Evolutionary conservation across 2,888 invertebrate genomes (phyloP), one percentile per base, ranked within the genome.

Genomic region (Odontothrips loti): DNA sequence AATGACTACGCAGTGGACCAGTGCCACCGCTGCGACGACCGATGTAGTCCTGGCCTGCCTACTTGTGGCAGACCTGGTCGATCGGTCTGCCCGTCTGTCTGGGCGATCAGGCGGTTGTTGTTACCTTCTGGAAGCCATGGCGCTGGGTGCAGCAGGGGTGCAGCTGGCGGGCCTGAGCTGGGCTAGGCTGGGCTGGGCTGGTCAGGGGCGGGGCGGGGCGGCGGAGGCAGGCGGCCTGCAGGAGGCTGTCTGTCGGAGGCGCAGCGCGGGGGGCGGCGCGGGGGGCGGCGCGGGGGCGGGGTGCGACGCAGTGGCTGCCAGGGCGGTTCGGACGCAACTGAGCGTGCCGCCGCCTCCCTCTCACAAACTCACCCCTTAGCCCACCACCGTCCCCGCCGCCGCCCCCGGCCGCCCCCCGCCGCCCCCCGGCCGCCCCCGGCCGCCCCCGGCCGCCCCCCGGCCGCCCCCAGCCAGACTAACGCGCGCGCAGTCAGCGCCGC

Each of bases 41-140:
- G 34, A 43, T 43, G 34, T 43, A 43, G 34, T 6, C 34, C 34
- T 43, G 34, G 34, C 34, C 34, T 43, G 34, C 34, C 34, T 43
- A 43, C 34, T 43, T 43, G 34, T 43, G 6, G 34, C 34, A 6
- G 34, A 43, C 34, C 34, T 43, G 34, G 34, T 43, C 34, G 34
- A 6, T 6, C 2, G 34, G 34, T 43, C 34, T 43, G 34, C 6
- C 34, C 34, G 34, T 43, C 34, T 6, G 34, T 43, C 34, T 43
- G 34, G 34, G 34, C 34, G 34, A 43, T 43, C 34, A 43, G 34
- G 6, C 34, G 34, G 34, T 6, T 43, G 3, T 43, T 43, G 34
- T 75, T 68, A 75, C 68, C 68, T 75, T 27, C 23, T 75, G 23
- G 68, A n/a, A 23, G 68, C 68, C 68, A 75, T 75, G 68, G 68